These are phyloP conservation scores for Anthrax anthrax DNA, from an alignment of 2,888 invertebrate genomes.

Conservation along the genomic window DNA sequence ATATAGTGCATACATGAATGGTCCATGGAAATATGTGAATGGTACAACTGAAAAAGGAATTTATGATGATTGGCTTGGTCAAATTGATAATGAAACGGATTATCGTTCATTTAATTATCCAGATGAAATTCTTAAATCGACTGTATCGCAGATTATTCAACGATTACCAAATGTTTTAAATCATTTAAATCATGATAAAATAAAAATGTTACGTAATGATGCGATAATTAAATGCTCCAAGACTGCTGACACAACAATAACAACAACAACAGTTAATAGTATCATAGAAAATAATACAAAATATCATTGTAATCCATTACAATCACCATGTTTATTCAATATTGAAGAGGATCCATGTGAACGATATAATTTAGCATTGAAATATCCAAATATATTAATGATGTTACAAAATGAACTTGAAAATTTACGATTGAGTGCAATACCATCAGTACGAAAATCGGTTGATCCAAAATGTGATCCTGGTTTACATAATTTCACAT, in stretches of 20 bases:
- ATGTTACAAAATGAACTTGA: conserved; percentile 36
- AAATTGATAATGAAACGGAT: conserved; percentile 20
- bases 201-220: conserved; percentile 16
- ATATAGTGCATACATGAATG: conserved; percentile 19
- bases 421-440: conserved; percentile 32
- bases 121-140: conserved; percentile 18
- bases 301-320: conserved; percentile 23
- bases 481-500: conserved; percentile 38
- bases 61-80: conserved; percentile 18
- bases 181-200: not conserved
- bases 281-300: conserved; percentile 7
- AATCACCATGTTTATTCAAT: conserved; percentile 37
- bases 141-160: conserved; percentile 15
- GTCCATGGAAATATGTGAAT: conserved; percentile 26
- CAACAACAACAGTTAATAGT: not conserved
- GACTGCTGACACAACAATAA: not conserved
- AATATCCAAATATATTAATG: conserved; percentile 19
- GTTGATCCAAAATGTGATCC: conserved; percentile 42
- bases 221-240: conserved; percentile 20
- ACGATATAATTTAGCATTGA: conserved; percentile 25
- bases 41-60: conserved; percentile 23
- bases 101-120: conserved; percentile 20
- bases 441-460: conserved; percentile 34
- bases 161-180: conserved; percentile 8
- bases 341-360: conserved; percentile 41